A percentile compares a stretch with the other conserved stretches of the same genome.
Evolutionary conservation across 2,113 vertebrate genomes (phyloP).

Genomic region (Cyanoramphus novaezelandiae): DNA sequence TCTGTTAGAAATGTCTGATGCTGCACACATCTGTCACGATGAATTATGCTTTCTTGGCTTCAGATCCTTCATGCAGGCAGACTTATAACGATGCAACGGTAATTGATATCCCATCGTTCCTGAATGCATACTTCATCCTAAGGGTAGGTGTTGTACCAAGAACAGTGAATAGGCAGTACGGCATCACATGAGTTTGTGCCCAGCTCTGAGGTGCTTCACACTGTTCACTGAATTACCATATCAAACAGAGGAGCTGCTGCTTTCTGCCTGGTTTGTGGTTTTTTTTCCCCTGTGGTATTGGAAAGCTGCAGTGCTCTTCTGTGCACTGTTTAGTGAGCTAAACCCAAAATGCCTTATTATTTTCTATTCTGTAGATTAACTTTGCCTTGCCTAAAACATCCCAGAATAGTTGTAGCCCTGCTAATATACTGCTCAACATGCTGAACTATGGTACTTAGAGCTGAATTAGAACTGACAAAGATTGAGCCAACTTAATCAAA

Average conservation of each 20-base stretch:
- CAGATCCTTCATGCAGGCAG: not conserved
- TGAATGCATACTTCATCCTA: not conserved
- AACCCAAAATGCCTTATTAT: not conserved
- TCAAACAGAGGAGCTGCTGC: not conserved
- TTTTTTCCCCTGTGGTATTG: not conserved
- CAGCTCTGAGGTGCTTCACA: not conserved
- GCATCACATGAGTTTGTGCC: not conserved
- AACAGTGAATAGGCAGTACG: not conserved
- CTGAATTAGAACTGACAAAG: not conserved
- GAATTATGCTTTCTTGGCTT: slow-evolving; percentile 22
- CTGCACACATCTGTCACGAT: not conserved
- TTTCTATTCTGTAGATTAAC: not conserved
- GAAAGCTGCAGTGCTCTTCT: not conserved
- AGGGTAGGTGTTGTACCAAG: not conserved
- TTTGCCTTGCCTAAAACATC: not conserved
- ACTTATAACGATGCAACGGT: not conserved
- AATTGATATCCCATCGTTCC: not conserved
- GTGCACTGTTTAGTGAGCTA: not conserved
- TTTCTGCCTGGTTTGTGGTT: not conserved
- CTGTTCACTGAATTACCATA: not conserved
- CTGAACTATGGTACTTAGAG: not conserved
- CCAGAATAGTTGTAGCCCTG: not conserved
- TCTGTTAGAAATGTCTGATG: not conserved
- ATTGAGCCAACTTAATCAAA: not conserved
- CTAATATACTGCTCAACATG: not conserved